A percentile compares a stretch with the other conserved stretches of the same genome.
phyloP scores from a whole-genome alignment of 2,888 invertebrate species.

The Plebejus anna region DNA sequence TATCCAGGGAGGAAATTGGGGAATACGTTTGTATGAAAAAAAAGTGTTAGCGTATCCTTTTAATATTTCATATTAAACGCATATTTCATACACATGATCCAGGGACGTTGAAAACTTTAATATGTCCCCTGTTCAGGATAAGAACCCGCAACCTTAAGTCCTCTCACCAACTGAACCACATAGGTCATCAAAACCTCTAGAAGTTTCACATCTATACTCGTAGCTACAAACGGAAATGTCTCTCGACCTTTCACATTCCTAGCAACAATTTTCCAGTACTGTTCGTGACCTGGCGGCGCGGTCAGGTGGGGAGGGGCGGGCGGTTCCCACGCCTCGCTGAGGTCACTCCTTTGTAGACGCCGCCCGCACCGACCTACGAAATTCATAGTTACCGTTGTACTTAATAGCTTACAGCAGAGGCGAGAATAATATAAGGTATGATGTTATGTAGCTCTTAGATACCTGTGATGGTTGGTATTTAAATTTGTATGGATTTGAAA shows the following conservation, averaged over 20 bases:
- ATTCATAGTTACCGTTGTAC: constrained; percentile 3
- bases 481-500: no score
- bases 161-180: no score
- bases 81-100: no score
- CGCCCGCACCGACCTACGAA: constrained; percentile 41
- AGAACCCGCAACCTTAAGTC: no score
- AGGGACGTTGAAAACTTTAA: no score
- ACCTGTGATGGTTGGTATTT: no score
- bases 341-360: constrained; percentile 73
- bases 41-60: no score
- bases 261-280: constrained; percentile 37
- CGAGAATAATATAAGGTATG: not conserved
- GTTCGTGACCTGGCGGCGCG: constrained; percentile 49
- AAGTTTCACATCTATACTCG: not conserved
- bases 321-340: constrained; percentile 75
- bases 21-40: no score
- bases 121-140: no score
- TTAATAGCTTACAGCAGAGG: constrained; percentile 2
- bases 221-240: constrained; percentile 26
- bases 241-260: constrained; percentile 33
- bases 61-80: no score
- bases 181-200: no score
- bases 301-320: constrained; percentile 48
- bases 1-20: no score
- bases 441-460: not conserved